Conservation (phyloP, 1,140 invertebrate species). For the Drosophila leontia region DNA sequence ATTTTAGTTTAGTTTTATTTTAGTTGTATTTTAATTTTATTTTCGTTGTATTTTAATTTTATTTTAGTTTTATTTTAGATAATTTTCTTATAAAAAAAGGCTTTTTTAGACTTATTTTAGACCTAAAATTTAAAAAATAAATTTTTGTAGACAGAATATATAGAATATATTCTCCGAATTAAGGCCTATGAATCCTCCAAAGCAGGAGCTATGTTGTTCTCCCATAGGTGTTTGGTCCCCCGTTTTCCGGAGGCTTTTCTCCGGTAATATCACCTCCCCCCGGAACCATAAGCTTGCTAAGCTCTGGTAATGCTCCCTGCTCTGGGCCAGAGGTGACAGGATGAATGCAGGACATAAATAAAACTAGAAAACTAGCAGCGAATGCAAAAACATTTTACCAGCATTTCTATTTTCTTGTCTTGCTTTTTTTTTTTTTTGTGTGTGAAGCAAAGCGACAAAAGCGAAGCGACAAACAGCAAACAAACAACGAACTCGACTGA, state of each 20-base stretch:
- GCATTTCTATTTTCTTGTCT: slow-evolving; percentile 5
- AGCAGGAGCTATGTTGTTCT: not conserved
- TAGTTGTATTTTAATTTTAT: too few species aligned
- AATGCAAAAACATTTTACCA: slow-evolving; percentile 68
- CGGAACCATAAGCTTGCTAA: slow-evolving; percentile 3
- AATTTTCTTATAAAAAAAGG: too few species aligned
- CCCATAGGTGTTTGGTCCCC: too few species aligned
- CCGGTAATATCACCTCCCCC: too few species aligned
- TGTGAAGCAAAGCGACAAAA: slow-evolving; percentile 16
- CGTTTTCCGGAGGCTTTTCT: not conserved
- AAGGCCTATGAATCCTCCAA: not conserved
- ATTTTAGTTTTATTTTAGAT: too few species aligned
- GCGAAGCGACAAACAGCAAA: slow-evolving; percentile 50
- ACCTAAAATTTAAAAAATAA: too few species aligned
- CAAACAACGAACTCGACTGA: slow-evolving; percentile 53
- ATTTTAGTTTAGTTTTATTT: too few species aligned
- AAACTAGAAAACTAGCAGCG: slow-evolving; percentile 64
- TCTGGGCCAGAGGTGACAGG: slow-evolving; percentile 24
- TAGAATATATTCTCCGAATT: too few species aligned
- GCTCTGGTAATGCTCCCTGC: slow-evolving; percentile 25
- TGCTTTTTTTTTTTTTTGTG: slow-evolving; percentile 5
- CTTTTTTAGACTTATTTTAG: too few species aligned
- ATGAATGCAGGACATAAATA: slow-evolving; percentile 34
- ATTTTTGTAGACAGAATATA: too few species aligned
- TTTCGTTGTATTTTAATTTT: too few species aligned